Evolutionary conservation across 23 tunicate genomes (phyloP).

Genomic region (Clavelina lepadiformis): DNA sequence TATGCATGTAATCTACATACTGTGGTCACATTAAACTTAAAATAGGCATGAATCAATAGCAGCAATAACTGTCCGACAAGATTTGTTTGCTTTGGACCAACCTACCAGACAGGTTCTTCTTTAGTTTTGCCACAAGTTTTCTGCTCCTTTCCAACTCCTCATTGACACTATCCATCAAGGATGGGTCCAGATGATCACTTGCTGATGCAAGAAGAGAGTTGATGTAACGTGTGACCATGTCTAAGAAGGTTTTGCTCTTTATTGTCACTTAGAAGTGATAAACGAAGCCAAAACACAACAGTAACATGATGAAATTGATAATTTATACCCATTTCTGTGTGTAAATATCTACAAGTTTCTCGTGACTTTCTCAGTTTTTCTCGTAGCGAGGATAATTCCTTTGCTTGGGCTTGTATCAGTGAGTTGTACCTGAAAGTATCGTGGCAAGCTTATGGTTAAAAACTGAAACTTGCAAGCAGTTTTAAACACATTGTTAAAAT

Average conservation of each 20-base stretch:
- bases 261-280: too few relatives aligned
- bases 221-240: conserved; percentile 50
- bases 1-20: too few relatives aligned
- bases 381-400: conserved; percentile 67
- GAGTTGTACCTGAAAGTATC: conserved; percentile 71
- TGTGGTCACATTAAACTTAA: too few relatives aligned
- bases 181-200: conserved; percentile 33
- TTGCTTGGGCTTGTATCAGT: conserved; percentile 85
- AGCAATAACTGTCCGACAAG: too few relatives aligned
- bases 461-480: too few relatives aligned
- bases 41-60: neutral
- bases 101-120: conserved; percentile 28
- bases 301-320: neutral
- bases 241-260: too few relatives aligned
- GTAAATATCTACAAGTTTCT: conserved; percentile 45
- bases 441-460: too few relatives aligned
- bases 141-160: conserved; percentile 58
- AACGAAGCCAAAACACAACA: neutral
- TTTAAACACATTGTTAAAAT: too few relatives aligned
- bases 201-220: conserved; percentile 35
- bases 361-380: conserved; percentile 49
- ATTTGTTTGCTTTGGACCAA: too few relatives aligned
- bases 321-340: conserved; percentile 72
- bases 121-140: conserved; percentile 31
- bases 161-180: conserved; percentile 27